Conservation (phyloP, 1,140 invertebrate genomes). For the Nilaparvata lugens region DNA sequence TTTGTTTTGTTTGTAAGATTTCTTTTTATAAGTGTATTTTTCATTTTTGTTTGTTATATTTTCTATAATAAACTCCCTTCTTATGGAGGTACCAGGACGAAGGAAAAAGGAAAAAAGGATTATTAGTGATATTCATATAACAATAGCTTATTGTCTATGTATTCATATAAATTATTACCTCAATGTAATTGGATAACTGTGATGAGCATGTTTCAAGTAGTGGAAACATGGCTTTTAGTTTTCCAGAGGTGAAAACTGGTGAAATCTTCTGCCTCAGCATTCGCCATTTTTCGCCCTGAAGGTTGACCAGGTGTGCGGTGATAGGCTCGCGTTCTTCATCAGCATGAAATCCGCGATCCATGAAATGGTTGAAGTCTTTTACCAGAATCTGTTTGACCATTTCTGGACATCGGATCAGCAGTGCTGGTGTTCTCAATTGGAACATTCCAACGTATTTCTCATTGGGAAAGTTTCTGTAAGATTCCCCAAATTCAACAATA, state of each 20-base stretch:
- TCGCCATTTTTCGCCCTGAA: conserved; percentile 46
- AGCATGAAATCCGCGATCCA: conserved; percentile 38
- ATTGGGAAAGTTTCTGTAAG: conserved; percentile 27
- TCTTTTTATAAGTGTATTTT: no score
- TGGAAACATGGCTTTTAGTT: conserved; percentile 31
- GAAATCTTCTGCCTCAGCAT: conserved; percentile 47
- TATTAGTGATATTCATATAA: no score
- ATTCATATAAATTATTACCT: conserved; percentile 5
- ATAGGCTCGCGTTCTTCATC: conserved; percentile 41
- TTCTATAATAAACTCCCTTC: no score
- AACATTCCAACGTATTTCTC: conserved; percentile 28
- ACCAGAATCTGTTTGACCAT: conserved; percentile 42
- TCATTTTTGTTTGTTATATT: no score
- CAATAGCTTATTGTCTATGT: no score
- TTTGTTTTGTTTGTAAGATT: no score
- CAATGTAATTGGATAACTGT: conserved; percentile 28
- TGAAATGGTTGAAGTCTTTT: conserved; percentile 46
- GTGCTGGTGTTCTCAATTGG: conserved; percentile 19
- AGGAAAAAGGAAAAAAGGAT: no score
- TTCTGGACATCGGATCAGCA: conserved; percentile 32
- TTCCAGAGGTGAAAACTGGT: conserved; percentile 51
- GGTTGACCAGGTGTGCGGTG: conserved; percentile 39
- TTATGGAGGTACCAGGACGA: no score
- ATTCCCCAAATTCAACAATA: background rate
- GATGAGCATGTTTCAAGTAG: conserved; percentile 25